These are phyloP conservation scores for Petrolisthes cinctipes DNA, from an alignment of 2,888 invertebrate genomes.

Conservation along the genomic window DNA sequence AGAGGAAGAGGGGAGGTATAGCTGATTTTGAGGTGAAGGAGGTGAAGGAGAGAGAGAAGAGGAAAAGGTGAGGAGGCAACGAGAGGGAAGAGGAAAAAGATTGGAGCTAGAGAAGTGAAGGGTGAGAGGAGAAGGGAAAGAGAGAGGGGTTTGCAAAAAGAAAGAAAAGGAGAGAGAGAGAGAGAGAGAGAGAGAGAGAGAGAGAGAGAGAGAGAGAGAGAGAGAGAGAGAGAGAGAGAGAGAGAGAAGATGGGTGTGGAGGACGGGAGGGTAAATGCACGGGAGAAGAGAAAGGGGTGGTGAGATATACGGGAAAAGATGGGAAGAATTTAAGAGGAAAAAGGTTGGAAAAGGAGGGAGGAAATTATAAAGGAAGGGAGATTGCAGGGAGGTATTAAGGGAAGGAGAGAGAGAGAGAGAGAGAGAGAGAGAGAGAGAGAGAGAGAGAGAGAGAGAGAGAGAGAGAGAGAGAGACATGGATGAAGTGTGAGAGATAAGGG, in stretches of 20 bases:
- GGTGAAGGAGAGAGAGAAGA: not conserved
- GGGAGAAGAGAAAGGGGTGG: not conserved
- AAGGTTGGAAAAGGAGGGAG: not conserved
- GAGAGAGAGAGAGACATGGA: conserved; percentile 15
- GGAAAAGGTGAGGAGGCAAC: not conserved
- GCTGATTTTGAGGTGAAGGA: too few relatives aligned
- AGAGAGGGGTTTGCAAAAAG: conserved; percentile 11
- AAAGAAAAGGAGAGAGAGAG: conserved; percentile 23
- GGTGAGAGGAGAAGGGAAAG: conserved; percentile 16
- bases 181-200: conserved; percentile 27
- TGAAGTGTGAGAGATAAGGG: not conserved
- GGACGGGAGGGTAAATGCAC: not conserved
- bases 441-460: conserved; percentile 4
- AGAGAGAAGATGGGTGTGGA: not conserved
- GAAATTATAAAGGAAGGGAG: not conserved
- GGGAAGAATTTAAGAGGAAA: not conserved
- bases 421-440: not conserved
- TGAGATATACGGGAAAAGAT: not conserved
- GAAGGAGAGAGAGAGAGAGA: conserved; percentile 20
- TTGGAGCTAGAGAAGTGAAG: not conserved
- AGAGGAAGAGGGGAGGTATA: not conserved
- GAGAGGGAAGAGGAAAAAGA: not conserved
- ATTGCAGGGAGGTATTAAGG: not conserved
- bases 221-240: conserved; percentile 27
- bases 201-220: conserved; percentile 31